Evolutionary conservation across 1,140 invertebrate genomes (phyloP), one percentile per base, ranked within the genome.

Genomic region (Cryptotermes secundus): DNA sequence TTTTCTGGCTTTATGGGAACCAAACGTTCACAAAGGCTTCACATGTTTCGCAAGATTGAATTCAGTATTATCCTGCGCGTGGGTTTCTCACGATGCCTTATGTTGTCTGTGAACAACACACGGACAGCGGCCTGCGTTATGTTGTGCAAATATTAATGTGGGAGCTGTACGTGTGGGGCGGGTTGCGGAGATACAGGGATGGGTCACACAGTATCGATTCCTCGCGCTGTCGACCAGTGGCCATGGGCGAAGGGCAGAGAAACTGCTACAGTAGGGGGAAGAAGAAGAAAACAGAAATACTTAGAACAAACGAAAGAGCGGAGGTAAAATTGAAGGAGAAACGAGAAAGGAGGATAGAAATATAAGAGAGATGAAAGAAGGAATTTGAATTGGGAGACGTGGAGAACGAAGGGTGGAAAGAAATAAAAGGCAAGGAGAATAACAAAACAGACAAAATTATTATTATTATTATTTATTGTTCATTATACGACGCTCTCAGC

Each of bases 171-270:
- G 12, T 16, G 53, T 59, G 6, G 19, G 19, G 53, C 53, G 53
- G 53, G 53, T 59, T 59, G 53, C 53, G 53, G 53, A 59, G 53
- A 59, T 59, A 59, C 53, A n/a, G 53, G 53, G 53, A 59, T 59
- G 53, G 53, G 53, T 59, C 53, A 16, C 53, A 59, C 53, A 22
- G 53, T 59, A 59, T 59, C 53, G 53, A 59, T 59, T 59, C 53
- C 53, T 59, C 53, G 53, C 53, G 53, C 53, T 14, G 53, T 59
- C 53, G 53, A 59, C 53, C 22, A 26, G 53, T 59, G 53, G 53
- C 53, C 22, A 59, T n/a, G 53, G 53, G 19, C 53, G 24, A 1
- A n/a, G 53, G 53, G 22, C 19, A 22, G 53, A 59, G 53, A 59
- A 59, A 59, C 9, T 59, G 53, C 26, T 59, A 59, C 53, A 59